Evolutionary conservation across 2,113 vertebrate genomes (phyloP), one percentile per base, ranked within the genome.

Genomic region (western clawed frog (Xenopus tropicalis)): DNA sequence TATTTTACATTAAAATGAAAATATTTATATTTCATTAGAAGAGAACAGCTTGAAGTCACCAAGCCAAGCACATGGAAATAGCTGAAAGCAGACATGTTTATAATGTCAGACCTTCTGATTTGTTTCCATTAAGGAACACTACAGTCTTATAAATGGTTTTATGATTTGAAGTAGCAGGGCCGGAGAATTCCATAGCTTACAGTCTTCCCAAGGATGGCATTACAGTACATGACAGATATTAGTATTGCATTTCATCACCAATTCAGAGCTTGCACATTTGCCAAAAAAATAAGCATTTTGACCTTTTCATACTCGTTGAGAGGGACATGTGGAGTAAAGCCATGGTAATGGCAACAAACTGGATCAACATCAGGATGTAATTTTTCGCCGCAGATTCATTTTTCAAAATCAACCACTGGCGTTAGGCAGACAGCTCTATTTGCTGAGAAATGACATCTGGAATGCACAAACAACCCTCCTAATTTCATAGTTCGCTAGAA

Each of bases 271-370:
- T 66, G 66, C 37, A 44, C 0, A 13, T 51, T 74, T 85, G 78
- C 81, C 81, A 85, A 77, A 57, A 81, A 79, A 84, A 68, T 82
- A 86, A 86, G 77, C 74, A 72, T 80, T 83, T 79, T 82, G 80
- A 84, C 81, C 82, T 82, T 80, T 17, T 82, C 61, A 25, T 79
- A 68, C 83, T 86, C 79, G 76, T 76, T 70, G 81, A 78, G 81
- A 77, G 54, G 51, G 72, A 4, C 64, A 54, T 66, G 37, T 29
- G 58, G 68, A 57, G 74, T 56, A 13, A 75, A 67, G 22, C 42
- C n/a, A 23, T 46, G 46, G 58, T 52, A 43, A 61, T 69, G 61
- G 25, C 59, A 63, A 63, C 48, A 62, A 56, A 63, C 19, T 21
- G 24, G 52, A 69, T 74, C 72, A 62, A 74, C 58, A 61, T 69